A percentile compares a stretch with the other conserved stretches of the same genome.
phyloP scores from a whole-genome alignment of 2,797 vertebrate species.

The Rallus crepitans region DNA sequence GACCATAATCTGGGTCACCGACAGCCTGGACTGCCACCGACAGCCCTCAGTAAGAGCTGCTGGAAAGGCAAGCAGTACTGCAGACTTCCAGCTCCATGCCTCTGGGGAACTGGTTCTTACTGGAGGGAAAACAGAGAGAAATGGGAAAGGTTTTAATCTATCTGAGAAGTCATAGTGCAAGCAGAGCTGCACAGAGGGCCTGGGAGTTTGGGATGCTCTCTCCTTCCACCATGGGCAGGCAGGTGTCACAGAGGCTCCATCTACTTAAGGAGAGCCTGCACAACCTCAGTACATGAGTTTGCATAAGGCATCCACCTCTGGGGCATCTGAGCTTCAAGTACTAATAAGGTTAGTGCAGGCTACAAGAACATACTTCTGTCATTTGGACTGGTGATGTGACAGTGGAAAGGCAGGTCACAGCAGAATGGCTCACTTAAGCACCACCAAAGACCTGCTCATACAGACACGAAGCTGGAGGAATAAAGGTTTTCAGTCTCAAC shows the following conservation, averaged over 20 bases:
- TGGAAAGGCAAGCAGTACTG: not conserved
- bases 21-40: not conserved
- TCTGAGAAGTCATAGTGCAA: not conserved
- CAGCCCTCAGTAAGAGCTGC: constrained; percentile 2
- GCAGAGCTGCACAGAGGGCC: not conserved
- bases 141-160: not conserved
- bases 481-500: not conserved
- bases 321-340: not conserved
- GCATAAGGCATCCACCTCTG: not conserved
- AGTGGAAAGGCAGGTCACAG: not conserved
- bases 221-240: not conserved
- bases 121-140: not conserved
- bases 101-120: not conserved
- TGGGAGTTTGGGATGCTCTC: not conserved
- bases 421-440: not conserved
- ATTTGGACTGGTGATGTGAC: not conserved
- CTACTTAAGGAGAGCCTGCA: not conserved
- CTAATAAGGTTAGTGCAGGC: not conserved
- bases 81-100: fast-evolving
- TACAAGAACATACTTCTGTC: not conserved
- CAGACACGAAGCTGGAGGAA: not conserved
- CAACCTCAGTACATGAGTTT: not conserved
- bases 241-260: not conserved
- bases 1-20: not conserved
- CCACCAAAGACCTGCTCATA: not conserved